Percentiles rank a stretch among this genome's conserved stretches.
Evolutionary conservation across 2,113 vertebrate genomes (phyloP).

Genomic region (mouse (Mus musculus)): GRCm39 chr2:61027001-61027500

Average conservation of each 20-base stretch:
- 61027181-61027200: neutral
- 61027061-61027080: neutral
- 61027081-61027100: neutral
- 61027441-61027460: slow-evolving; percentile 22
- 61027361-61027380: neutral
- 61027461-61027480: neutral
- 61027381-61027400: neutral
- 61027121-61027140: neutral
- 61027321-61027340: neutral
- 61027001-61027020: neutral
- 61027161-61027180: neutral
- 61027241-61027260: neutral
- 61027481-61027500: slow-evolving; percentile 7
- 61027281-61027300: neutral
- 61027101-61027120: neutral
- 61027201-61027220: neutral
- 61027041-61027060: neutral
- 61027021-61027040: neutral
- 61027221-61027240: neutral
- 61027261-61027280: neutral
- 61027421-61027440: neutral
- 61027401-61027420: neutral
- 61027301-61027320: neutral
- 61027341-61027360: neutral
- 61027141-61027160: neutral